phyloP scores from a whole-genome alignment of 2,797 vertebrate genomes.

The Borostomias antarcticus region DNA sequence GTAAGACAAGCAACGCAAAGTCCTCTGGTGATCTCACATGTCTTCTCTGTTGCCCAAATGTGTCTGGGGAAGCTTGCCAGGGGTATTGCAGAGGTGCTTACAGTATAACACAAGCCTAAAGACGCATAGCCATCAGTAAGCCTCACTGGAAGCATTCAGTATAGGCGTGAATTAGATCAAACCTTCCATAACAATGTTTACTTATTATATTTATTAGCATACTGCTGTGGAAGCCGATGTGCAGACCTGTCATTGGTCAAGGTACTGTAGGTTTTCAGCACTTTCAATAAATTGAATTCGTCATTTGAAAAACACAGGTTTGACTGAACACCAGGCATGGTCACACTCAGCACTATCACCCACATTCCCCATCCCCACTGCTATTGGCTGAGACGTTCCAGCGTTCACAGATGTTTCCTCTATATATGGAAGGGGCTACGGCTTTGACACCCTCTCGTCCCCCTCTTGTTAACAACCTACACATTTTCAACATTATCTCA shows the following conservation, averaged over 20 bases:
- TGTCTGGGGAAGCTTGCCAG: conserved; percentile 68
- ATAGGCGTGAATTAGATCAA: neutral
- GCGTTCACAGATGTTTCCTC: conserved; percentile 56
- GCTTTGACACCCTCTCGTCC: conserved; percentile 52
- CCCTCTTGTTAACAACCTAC: conserved; percentile 61
- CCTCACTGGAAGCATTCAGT: neutral
- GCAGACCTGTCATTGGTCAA: neutral
- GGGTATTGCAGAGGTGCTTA: conserved; percentile 57
- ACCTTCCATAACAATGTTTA: neutral
- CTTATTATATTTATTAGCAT: neutral
- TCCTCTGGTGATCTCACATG: conserved; percentile 61
- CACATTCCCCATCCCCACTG: conserved; percentile 18
- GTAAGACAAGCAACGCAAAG: conserved; percentile 63
- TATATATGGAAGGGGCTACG: conserved; percentile 51
- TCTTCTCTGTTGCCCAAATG: conserved; percentile 58
- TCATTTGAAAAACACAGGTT: too few species aligned
- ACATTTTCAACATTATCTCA: conserved; percentile 64
- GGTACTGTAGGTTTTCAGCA: too few species aligned
- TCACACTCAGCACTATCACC: neutral
- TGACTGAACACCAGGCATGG: too few species aligned
- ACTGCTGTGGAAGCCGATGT: neutral
- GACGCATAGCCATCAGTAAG: conserved; percentile 63
- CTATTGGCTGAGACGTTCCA: conserved; percentile 17
- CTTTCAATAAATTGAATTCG: too few species aligned
- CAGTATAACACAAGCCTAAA: conserved; percentile 8